These are phyloP conservation scores for Eudyptes chrysolophus DNA, from an alignment of 2,113 vertebrate genomes.

Conservation along the genomic window DNA sequence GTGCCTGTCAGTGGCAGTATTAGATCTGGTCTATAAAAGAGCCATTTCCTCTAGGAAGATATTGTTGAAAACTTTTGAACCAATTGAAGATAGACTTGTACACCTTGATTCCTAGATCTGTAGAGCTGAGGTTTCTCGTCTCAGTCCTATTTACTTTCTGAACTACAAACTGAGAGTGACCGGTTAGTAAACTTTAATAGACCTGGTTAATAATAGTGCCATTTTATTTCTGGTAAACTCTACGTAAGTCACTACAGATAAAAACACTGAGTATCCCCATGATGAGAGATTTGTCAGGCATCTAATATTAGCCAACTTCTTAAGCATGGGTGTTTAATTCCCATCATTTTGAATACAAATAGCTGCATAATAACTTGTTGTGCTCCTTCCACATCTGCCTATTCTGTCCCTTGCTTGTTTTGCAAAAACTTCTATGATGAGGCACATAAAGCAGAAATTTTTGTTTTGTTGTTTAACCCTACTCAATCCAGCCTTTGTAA, in stretches of 20 bases:
- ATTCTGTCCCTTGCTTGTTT: not conserved
- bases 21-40: not conserved
- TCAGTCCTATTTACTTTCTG: not conserved
- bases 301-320: not conserved
- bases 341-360: not conserved
- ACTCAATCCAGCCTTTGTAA: not conserved
- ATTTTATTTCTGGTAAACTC: not conserved
- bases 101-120: not conserved
- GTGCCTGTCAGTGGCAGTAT: not conserved
- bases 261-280: not conserved
- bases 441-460: not conserved
- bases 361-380: not conserved
- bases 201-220: not conserved
- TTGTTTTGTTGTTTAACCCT: not conserved
- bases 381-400: not conserved
- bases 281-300: not conserved
- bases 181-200: not conserved
- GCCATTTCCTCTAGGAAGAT: not conserved
- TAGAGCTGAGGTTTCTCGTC: not conserved
- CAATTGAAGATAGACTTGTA: not conserved
- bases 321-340: not conserved
- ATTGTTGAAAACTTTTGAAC: not conserved
- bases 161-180: not conserved
- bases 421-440: not conserved
- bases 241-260: not conserved